phyloP scores from a whole-genome alignment of 2,797 vertebrate species.

The Pseudochirops corinnae region DNA sequence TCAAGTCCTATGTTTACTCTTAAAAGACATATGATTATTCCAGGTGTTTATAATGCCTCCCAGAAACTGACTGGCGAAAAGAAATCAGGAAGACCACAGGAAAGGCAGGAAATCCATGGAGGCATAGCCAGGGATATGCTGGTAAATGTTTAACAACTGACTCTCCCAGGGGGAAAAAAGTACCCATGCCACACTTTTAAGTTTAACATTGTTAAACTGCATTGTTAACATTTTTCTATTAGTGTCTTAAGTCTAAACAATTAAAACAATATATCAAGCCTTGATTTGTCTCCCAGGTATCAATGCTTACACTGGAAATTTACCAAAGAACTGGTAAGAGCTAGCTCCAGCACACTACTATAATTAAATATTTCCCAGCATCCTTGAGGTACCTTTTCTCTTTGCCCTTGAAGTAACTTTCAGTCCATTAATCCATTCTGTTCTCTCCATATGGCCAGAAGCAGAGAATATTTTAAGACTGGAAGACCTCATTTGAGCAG shows the following conservation, averaged over 20 bases:
- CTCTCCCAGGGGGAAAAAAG: not conserved
- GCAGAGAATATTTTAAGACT: not conserved
- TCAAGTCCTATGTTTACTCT: not conserved
- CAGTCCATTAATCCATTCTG: not conserved
- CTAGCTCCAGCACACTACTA: not conserved
- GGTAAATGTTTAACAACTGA: not conserved
- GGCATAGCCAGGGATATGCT: not conserved
- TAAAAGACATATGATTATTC: not conserved
- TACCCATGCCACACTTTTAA: not conserved
- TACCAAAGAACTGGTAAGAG: not conserved
- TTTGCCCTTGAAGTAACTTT: not conserved
- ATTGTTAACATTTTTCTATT: not conserved
- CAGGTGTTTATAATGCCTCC: not conserved
- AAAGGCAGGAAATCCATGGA: not conserved
- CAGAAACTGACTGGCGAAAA: not conserved
- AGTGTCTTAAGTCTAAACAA: not conserved
- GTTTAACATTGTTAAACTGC: not conserved
- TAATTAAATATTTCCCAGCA: not conserved
- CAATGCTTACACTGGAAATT: not conserved
- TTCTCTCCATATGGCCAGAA: not conserved
- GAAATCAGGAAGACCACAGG: not conserved
- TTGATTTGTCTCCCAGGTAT: not conserved
- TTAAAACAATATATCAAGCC: not conserved
- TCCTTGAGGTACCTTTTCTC: not conserved
- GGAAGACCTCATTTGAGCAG: not conserved